These are phyloP conservation scores for Paradoxurus hermaphroditus DNA, from an alignment of 2,113 vertebrate genomes.

Conservation along the genomic window DNA sequence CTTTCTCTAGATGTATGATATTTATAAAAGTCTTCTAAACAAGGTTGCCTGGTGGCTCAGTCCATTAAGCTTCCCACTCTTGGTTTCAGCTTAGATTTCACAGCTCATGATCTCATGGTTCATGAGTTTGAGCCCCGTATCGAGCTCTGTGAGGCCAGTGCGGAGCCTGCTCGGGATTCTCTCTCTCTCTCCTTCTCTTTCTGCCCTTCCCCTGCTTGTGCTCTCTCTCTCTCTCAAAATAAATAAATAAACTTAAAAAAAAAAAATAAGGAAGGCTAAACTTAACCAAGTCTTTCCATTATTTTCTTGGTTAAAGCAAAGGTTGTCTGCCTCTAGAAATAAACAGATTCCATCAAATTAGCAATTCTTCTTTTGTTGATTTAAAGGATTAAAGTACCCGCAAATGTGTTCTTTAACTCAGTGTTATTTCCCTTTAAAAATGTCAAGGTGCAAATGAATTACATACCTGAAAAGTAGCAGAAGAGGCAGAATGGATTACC, in stretches of 20 bases:
- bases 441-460: not conserved
- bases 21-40: not conserved
- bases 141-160: too few species aligned
- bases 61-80: too few species aligned
- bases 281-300: not conserved
- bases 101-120: too few species aligned
- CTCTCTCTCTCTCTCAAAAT: too few species aligned
- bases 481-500: not conserved
- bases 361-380: not conserved
- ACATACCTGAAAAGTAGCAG: not conserved
- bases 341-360: not conserved
- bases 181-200: too few species aligned
- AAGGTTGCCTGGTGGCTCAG: too few species aligned
- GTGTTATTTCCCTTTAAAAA: not conserved
- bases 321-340: not conserved
- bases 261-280: not conserved
- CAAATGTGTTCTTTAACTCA: not conserved
- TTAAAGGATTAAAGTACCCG: not conserved
- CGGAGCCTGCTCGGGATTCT: too few species aligned
- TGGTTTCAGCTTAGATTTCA: too few species aligned
- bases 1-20: not conserved
- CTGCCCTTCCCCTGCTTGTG: too few species aligned
- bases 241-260: too few species aligned
- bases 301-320: not conserved
- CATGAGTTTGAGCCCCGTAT: too few species aligned